These are phyloP conservation scores for human (Homo sapiens) DNA, from an alignment of 2,113 vertebrate species.

Conservation along the genomic window DNA sequence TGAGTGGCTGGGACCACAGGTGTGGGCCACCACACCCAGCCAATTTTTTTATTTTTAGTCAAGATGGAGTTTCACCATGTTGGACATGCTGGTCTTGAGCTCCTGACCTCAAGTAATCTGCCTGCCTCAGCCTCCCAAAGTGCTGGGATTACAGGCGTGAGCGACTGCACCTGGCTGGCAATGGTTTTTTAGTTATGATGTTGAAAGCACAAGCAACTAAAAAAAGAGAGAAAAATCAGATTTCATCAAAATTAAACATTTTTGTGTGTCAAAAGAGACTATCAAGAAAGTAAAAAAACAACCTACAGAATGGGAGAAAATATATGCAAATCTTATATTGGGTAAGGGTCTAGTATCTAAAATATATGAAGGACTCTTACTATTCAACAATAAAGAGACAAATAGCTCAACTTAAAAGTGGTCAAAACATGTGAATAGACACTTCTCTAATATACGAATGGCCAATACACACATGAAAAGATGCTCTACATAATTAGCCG, in stretches of 20 bases:
- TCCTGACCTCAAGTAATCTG: too few relatives aligned
- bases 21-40: too few relatives aligned
- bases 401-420: not conserved
- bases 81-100: too few relatives aligned
- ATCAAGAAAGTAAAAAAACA: not conserved
- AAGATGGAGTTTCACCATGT: too few relatives aligned
- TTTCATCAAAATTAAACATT: not conserved
- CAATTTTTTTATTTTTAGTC: too few relatives aligned
- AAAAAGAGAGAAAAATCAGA: not conserved
- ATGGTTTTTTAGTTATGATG: not conserved
- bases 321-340: not conserved
- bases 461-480: not conserved
- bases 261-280: not conserved
- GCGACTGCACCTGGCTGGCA: too few relatives aligned
- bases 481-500: not conserved
- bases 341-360: not conserved
- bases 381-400: conserved; percentile 9
- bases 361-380: not conserved
- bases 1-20: too few relatives aligned
- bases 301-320: not conserved
- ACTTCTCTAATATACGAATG: not conserved
- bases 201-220: not conserved
- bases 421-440: not conserved
- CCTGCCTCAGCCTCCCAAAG: too few relatives aligned
- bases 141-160: too few relatives aligned